Evolutionary conservation across 2,797 vertebrate species (phyloP).

Genomic region (Sebastes nivosus): DNA sequence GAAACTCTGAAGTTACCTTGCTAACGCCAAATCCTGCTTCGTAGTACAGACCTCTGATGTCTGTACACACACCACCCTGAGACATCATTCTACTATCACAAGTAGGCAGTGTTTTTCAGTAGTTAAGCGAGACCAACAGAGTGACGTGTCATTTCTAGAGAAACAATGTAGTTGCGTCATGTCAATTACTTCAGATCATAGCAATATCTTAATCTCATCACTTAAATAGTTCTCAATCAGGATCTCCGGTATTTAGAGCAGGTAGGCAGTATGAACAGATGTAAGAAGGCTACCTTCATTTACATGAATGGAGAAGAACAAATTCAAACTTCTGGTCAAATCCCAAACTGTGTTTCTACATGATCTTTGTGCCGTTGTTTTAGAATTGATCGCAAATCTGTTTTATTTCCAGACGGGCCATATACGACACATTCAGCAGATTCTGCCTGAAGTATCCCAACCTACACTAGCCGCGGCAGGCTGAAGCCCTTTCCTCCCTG

Average conservation of each 20-base stretch:
- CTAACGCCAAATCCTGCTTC: too few relatives aligned
- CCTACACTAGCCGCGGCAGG: constrained; percentile 43
- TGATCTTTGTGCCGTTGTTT: background rate
- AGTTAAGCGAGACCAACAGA: background rate
- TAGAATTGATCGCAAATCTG: background rate
- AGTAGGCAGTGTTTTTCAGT: background rate
- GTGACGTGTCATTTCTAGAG: background rate
- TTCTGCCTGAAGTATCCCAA: constrained; percentile 91
- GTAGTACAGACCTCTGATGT: too few relatives aligned
- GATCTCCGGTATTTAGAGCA: background rate
- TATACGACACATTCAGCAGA: constrained; percentile 94
- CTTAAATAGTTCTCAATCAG: background rate
- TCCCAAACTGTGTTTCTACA: background rate
- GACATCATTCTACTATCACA: background rate
- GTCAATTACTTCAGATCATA: background rate
- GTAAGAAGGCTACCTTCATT: background rate
- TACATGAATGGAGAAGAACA: background rate
- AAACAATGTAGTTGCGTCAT: background rate
- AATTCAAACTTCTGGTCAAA: background rate
- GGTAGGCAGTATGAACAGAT: background rate
- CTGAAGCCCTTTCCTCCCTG: background rate
- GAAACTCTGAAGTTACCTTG: too few relatives aligned
- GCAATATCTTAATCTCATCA: background rate
- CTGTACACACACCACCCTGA: background rate
- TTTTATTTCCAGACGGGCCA: constrained; percentile 85